Evolutionary conservation across 2,888 invertebrate species (phyloP), one percentile per base, ranked within the genome.

Genomic region (Phorcus lineatus): DNA sequence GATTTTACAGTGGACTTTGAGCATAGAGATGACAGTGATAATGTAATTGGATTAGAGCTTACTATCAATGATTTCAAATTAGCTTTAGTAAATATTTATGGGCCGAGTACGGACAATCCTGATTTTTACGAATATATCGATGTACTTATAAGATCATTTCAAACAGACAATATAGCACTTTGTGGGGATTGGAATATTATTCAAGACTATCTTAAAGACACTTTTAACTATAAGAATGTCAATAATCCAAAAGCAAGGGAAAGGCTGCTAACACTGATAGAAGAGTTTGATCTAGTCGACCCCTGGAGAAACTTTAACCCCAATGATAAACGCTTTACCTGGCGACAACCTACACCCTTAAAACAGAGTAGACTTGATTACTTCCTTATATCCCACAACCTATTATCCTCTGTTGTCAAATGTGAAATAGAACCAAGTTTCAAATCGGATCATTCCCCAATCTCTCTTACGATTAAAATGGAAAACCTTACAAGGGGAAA

Each of bases 181-280:
- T 78, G 78, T 66, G 81, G 78, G 24, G 74, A 81, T 53, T 78
- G 70, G 70, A 78, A 78, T 54, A 16, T 81, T 0, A 31, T 75
- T 16, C 47, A 74, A 66, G 13, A 78, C 16, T 74, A 31, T 36
- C 7, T 13, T 16, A n/a, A 11, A 17, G 79, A 80, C 24, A 19
- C 53, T 17, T 80, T 11, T 47, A 80, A 75, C 19, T 74, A 80
- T 28, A 75, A 52, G 62, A 6, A 74, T 16, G 40, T 62, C 6
- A 57, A 80, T 47, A 80, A 76, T 31, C 80, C 80, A 76, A 80
- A 76, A 28, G 75, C 76, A 24, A 75, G 76, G 40, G 47, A 75
- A 31, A 19, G 19, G 53, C 24, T 80, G 19, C 11, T 66, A 24
- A 36, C 22, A 24, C 11, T 80, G n/a, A 76, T 66, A 57, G 67